Evolutionary conservation across 1,140 invertebrate species (phyloP).

Genomic region (Drosophila triauraria): DNA sequence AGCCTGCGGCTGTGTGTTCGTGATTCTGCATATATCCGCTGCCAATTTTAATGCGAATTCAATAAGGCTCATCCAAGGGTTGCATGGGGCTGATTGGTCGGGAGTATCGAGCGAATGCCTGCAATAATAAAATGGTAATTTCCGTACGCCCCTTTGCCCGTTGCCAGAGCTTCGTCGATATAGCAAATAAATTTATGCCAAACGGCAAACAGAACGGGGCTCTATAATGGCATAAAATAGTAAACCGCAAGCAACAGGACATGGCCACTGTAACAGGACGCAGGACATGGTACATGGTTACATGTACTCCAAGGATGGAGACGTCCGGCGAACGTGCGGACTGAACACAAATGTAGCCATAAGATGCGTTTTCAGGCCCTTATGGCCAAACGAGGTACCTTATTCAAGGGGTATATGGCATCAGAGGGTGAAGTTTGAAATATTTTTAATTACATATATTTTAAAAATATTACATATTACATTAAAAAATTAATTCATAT

Average conservation of each 20-base stretch:
- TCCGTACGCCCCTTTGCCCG: slow-evolving; percentile 48
- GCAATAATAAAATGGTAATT: slow-evolving; percentile 83
- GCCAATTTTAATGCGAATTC: slow-evolving; percentile 80
- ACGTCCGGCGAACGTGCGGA: slow-evolving; percentile 53
- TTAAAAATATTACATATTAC: no score
- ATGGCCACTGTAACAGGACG: slow-evolving; percentile 17
- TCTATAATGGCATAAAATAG: slow-evolving; percentile 75
- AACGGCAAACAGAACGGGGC: slow-evolving; percentile 65
- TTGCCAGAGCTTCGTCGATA: slow-evolving; percentile 24
- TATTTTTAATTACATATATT: neutral
- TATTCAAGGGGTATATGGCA: neutral
- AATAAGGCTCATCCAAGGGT: slow-evolving; percentile 60
- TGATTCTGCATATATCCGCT: slow-evolving; percentile 78
- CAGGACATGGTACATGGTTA: slow-evolving; percentile 28
- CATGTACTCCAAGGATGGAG: slow-evolving; percentile 10
- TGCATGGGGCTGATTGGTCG: slow-evolving; percentile 23
- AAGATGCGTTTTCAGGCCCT: slow-evolving; percentile 49
- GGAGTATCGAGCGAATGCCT: slow-evolving; percentile 30
- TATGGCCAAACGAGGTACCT: neutral
- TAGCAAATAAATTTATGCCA: slow-evolving; percentile 75
- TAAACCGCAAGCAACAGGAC: slow-evolving; percentile 67
- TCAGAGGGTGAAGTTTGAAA: neutral
- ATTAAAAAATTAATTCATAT: neutral
- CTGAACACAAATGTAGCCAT: slow-evolving; percentile 55
- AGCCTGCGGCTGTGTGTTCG: slow-evolving; percentile 27